Conservation (phyloP, 2,888 invertebrate species). For the Oithona nana region DNA sequence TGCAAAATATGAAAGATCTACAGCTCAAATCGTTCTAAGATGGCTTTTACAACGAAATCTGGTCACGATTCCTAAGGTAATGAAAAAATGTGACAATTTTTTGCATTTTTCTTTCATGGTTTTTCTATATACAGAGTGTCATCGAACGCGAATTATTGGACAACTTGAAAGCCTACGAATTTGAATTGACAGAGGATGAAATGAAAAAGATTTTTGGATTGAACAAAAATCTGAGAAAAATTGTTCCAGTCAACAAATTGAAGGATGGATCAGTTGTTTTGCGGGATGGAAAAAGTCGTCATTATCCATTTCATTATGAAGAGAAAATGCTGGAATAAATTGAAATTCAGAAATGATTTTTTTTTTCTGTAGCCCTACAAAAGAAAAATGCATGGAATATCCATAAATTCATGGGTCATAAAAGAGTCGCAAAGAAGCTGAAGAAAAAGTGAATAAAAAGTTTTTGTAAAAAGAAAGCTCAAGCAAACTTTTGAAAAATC, state of each 20-base stretch:
- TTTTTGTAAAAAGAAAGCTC: no score
- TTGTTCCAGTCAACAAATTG: not conserved
- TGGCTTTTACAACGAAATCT: not conserved
- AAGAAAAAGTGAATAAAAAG: no score
- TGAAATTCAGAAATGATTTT: no score
- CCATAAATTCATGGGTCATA: no score
- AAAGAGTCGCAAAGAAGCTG: no score
- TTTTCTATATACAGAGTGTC: not conserved
- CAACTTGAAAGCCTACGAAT: not conserved
- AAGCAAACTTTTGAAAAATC: no score
- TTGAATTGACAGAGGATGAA: not conserved
- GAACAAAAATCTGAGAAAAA: not conserved
- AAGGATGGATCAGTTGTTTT: not conserved
- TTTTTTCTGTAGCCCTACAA: no score
- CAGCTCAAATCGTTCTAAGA: not conserved
- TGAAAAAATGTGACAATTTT: not conserved
- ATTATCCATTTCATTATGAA: not conserved
- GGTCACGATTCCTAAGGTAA: constrained; percentile 6
- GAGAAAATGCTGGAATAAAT: no score
- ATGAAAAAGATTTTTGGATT: not conserved
- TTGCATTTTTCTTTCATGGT: not conserved
- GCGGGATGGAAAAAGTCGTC: not conserved
- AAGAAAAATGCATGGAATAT: no score
- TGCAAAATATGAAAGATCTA: not conserved
- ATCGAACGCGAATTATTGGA: not conserved